Evolutionary conservation across 2,797 vertebrate species (phyloP).

Genomic region (Tympanoctomys barrerae): DNA sequence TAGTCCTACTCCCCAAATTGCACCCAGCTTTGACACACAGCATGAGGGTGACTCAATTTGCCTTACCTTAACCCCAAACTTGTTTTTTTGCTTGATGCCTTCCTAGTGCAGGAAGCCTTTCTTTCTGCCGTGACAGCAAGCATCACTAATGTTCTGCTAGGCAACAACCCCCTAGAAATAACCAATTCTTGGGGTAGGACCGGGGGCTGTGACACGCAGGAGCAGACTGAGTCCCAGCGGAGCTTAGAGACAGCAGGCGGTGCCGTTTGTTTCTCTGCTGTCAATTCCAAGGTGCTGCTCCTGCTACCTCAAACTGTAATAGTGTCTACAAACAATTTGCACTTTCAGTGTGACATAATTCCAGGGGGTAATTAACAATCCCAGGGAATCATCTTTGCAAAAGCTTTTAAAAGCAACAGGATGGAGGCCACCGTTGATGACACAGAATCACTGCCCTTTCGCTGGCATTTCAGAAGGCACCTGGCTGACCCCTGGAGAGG

Average conservation of each 20-base stretch:
- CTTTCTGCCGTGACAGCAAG: background rate
- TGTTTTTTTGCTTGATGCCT: background rate
- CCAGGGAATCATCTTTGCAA: conserved; percentile 51
- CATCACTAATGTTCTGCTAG: background rate
- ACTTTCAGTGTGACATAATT: conserved; percentile 65
- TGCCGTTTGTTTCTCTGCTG: conserved; percentile 54
- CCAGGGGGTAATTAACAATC: conserved; percentile 76
- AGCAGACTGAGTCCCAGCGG: background rate
- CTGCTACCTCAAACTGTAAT: conserved; percentile 43
- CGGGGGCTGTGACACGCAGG: background rate
- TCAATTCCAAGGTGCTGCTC: conserved; percentile 61
- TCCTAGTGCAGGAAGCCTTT: background rate
- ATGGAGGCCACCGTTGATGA: background rate
- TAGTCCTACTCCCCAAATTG: background rate
- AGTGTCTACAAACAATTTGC: conserved; percentile 75
- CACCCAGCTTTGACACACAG: background rate
- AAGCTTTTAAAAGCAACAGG: conserved; percentile 57
- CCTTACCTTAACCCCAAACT: background rate
- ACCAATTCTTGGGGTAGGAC: background rate
- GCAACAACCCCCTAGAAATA: background rate
- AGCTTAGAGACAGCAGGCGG: background rate
- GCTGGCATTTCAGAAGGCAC: conserved; percentile 66
- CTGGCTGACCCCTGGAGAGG: background rate
- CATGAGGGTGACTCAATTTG: background rate
- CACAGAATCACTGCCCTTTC: conserved; percentile 34